Evolutionary conservation across 2,113 vertebrate species (phyloP), one percentile per base, ranked within the genome.

Genomic region (Cephalopholis sonnerati): DNA sequence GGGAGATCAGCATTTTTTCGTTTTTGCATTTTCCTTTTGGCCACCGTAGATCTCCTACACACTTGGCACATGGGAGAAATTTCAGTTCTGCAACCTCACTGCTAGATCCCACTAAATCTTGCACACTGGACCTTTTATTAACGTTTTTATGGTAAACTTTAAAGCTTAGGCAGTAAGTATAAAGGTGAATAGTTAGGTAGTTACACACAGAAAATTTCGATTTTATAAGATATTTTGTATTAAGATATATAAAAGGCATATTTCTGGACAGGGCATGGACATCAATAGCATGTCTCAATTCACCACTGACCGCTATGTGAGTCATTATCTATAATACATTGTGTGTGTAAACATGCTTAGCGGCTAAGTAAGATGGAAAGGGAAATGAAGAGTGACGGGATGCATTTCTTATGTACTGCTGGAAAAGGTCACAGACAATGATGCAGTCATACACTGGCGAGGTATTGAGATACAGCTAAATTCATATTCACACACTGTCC

Each of bases 371-470:
- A 71, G 55, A 44, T 62, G 7, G 29, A 69, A 13, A 10, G 29
- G 17, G 65, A 39, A 36, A 70, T 63, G 32, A 25, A 63, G 25
- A 36, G 16, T 22, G 57, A 76, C n/a, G 58, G 9, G 25, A 70
- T 64, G 63, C 53, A 25, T 65, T 57, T 74, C 61, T 74, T 27
- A 17, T 41, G 48, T 64, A 50, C 55, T 65, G 57, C 27, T 55
- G 50, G 53, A 53, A 77, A 77, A 83, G 66, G 51, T 65, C 66
- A 77, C 41, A 58, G 74, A 24, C 24, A 32, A 22, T 36, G 65
- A 25, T 44, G 12, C 54, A 62, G 18, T 67, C 44, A 46, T 4
- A 39, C 13, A 59, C 44, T 46, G 24, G 32, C 25, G 25, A 15
- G 6, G 9, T 82, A 63, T 24, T 41, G 63, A 48, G 65, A 50